A percentile compares a stretch with the other conserved stretches of the same genome.
Conservation (phyloP, 2,113 vertebrate species). For the Pseudorhombus dupliciocellatus region DNA sequence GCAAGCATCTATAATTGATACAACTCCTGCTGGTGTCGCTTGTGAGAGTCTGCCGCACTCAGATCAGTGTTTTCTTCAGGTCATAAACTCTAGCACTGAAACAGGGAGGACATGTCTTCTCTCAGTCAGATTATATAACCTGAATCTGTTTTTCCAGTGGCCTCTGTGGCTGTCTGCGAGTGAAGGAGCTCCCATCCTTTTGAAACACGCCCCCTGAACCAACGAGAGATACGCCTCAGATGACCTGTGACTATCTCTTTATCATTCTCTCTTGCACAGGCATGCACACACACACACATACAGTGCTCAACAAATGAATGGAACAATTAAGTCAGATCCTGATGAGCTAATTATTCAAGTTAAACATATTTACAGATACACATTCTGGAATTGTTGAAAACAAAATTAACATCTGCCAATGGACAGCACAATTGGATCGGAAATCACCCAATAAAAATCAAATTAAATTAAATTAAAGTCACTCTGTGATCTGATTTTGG, state of each 20-base stretch:
- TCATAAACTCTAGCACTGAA: conserved; percentile 1
- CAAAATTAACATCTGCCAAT: too few relatives aligned
- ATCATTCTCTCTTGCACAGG: too few relatives aligned
- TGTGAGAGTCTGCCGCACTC: conserved; percentile 7
- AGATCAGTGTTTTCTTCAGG: conserved; percentile 17
- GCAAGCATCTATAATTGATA: conserved; percentile 50
- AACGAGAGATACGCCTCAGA: conserved; percentile 2
- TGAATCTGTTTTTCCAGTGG: conserved; percentile 7
- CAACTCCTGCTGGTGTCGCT: conserved; percentile 10
- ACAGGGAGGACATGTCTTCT: conserved; percentile 14
- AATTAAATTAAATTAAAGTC: too few relatives aligned
- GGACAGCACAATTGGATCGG: too few relatives aligned
- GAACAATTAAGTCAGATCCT: too few relatives aligned
- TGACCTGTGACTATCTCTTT: not conserved
- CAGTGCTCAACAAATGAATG: too few relatives aligned
- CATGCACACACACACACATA: too few relatives aligned
- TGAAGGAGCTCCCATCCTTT: not conserved
- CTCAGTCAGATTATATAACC: conserved; percentile 2
- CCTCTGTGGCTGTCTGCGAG: not conserved
- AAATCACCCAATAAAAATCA: too few relatives aligned
- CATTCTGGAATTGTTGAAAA: too few relatives aligned
- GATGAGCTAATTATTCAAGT: too few relatives aligned
- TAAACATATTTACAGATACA: too few relatives aligned
- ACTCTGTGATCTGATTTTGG: too few relatives aligned
- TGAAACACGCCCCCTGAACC: not conserved